Evolutionary conservation across 1,140 invertebrate genomes (phyloP), one percentile per base, ranked within the genome.

Genomic region (Drosophila kikkawai): DNA sequence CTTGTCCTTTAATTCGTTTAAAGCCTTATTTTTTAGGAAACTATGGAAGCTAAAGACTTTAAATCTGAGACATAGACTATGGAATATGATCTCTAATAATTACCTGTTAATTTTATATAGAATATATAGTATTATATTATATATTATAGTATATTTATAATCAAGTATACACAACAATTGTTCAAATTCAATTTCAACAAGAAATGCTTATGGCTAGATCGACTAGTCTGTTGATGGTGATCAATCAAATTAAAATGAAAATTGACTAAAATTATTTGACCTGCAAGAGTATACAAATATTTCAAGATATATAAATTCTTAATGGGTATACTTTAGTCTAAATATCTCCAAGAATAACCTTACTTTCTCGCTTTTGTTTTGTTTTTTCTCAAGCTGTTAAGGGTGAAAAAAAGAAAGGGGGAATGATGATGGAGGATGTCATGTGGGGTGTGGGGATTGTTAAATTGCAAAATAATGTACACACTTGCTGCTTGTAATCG

Each of bases 381-480:
- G 51, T 56, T 76, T 76, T 55, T 51, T 58, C 57, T 64, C 79
- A 70, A 71, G 79, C 73, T 80, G 63, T 73, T 81, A 39, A n/a
- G 53, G 53, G 57, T 77, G 65, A 74, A 71, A 66, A 48, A 22
- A 47, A 50, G 12, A 37, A 51, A 5, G 37, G 48, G 58, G 47
- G n/a, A 47, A 26, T 36, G 32, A 22, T 8, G 26, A 15, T 34
- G 50, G 42, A 32, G 51, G 26, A 22, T 26, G 63, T 41, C 36
- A 26, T 60, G 15, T 39, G 51, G 56, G 57, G 61, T 37, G 48
- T 66, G 55, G 42, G 63, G 79, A 67, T 79, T 90, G 75, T 83
- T 90, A 90, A 90, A 90, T 90, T 90, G 82, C 86, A 85, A 90
- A 90, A 90, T 90, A 85, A 90, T 90, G 85, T 90, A 90, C 82